Evolutionary conservation across 2,888 invertebrate genomes (phyloP), one percentile per base, ranked within the genome.

Genomic region (Ommatoiulus sabulosus): DNA sequence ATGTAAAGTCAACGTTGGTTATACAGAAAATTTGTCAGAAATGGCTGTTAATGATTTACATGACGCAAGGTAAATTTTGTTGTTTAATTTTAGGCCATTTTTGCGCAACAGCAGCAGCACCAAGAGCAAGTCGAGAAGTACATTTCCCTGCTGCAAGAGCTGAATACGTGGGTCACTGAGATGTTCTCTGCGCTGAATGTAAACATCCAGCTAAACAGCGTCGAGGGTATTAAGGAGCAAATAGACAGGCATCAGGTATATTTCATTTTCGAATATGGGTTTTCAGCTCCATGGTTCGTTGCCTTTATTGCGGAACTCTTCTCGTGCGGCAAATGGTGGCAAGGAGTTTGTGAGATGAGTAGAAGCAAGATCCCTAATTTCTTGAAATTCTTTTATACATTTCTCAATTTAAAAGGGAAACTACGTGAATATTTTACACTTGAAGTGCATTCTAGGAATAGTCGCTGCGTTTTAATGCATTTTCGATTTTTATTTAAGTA

Each of bases 151-250:
- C 88, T 89, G 17, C 20, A 88, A 87, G 88, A 89, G 52, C 72
- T 89, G 17, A 87, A 89, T 91, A 91, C 92, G 80, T 95, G 95
- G 95, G 92, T 94, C 63, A 92, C 92, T 15, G 89, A 89, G 44
- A 89, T 89, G 89, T 89, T 88, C 48, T 17, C 63, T 0, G 48
- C 89, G 2, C 63, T 89, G 3, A 87, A 84, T 46, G 87, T 86
- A 3, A 89, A 86, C 44, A 80, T 89, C 46, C 85, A 89, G 43
- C 84, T 89, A 6, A 89, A 44, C 43, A 89, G 85, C 48, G 48
- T 89, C 12, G 84, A 87, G 44, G 84, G 84, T 20, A 87, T 85
- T n/a, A 80, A 87, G 35, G 88, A 84, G n/a, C 89, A 89, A 48
- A 89, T 89, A n/a, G 63, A 85, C 48, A 89, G 44, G 44, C 89